These are phyloP conservation scores for Caenorhabditis sulstoni DNA, from an alignment of 2,888 invertebrate genomes.

Conservation along the genomic window DNA sequence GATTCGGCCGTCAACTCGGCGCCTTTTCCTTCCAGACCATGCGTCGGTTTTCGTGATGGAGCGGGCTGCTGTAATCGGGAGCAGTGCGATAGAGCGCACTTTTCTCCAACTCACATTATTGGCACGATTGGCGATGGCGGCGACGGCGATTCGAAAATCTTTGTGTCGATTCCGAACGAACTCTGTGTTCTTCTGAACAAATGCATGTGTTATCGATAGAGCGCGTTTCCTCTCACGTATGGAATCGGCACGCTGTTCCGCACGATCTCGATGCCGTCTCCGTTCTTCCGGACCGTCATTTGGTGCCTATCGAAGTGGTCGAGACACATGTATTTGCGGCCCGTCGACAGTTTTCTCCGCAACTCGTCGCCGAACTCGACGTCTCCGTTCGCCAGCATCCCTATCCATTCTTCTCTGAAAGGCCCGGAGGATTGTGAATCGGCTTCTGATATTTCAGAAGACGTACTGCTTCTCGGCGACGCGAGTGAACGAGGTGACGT, in stretches of 20 bases:
- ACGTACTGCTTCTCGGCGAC: conserved; percentile 29
- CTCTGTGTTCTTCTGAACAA: conserved; percentile 14
- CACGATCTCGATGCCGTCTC: conserved; percentile 35
- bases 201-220: no score
- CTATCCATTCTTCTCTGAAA: conserved; percentile 41
- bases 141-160: background rate
- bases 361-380: conserved; percentile 3
- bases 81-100: no score
- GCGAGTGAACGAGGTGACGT: conserved; percentile 39
- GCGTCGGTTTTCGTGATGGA: no score
- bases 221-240: conserved; percentile 1
- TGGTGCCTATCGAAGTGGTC: conserved; percentile 32
- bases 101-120: background rate
- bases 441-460: background rate
- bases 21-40: background rate
- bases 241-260: conserved; percentile 31
- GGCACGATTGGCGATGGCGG: background rate
- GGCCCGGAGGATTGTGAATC: background rate
- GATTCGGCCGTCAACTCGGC: conserved; percentile 8
- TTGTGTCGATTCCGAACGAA: conserved; percentile 13
- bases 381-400: conserved; percentile 24
- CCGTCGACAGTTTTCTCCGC: conserved; percentile 2
- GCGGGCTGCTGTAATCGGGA: no score
- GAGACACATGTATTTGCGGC: conserved; percentile 37
- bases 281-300: conserved; percentile 10